A percentile compares a stretch with the other conserved stretches of the same genome.
These are phyloP conservation scores for Cepphus grylle DNA, from an alignment of 2,113 vertebrate species.

Conservation along the genomic window DNA sequence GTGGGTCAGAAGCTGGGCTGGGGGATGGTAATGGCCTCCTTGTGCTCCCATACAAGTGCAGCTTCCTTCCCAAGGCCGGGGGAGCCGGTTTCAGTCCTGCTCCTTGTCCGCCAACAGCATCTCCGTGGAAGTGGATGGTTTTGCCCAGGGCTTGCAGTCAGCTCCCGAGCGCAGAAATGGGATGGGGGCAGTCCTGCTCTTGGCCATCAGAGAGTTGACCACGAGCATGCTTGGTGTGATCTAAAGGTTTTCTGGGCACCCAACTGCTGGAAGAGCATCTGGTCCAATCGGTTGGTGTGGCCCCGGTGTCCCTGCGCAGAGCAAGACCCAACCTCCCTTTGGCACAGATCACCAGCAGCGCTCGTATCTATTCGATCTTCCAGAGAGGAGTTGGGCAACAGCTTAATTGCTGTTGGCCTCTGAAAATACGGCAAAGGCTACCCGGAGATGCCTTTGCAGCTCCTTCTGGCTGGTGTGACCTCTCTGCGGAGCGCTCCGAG, in stretches of 20 bases:
- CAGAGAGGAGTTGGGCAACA: not conserved
- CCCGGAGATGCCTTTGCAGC: not conserved
- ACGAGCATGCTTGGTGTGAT: not conserved
- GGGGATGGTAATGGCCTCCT: not conserved
- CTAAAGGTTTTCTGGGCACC: not conserved
- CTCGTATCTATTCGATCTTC: accelerated
- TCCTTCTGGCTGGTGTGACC: not conserved
- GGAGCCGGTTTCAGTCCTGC: not conserved
- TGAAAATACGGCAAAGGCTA: not conserved
- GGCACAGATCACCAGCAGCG: not conserved
- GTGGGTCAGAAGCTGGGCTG: not conserved
- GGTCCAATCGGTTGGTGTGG: not conserved
- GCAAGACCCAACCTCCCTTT: not conserved
- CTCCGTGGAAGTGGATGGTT: not conserved
- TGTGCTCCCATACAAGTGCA: accelerated
- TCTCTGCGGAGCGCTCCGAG: not conserved
- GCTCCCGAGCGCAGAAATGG: not conserved
- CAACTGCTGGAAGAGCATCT: not conserved
- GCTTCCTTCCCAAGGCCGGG: accelerated
- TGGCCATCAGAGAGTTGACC: not conserved
- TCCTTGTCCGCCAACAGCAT: not conserved
- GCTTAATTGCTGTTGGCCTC: not conserved
- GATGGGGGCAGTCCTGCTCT: not conserved
- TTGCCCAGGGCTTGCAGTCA: not conserved
- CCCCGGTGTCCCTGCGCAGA: not conserved